phyloP scores from a whole-genome alignment of 2,797 vertebrate species.

The Catamblyrhynchus diadema region DNA sequence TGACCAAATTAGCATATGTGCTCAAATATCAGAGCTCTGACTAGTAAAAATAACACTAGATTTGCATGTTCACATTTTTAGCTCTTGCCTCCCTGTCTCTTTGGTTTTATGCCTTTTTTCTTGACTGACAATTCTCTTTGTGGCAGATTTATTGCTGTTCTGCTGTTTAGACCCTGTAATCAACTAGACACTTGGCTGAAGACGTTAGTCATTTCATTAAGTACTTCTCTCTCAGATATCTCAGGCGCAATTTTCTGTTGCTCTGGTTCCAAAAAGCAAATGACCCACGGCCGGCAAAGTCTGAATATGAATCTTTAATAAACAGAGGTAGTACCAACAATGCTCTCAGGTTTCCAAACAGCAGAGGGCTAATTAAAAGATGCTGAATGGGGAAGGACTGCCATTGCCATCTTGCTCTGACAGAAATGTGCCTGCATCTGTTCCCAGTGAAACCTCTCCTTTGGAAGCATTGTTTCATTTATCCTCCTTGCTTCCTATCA shows the following conservation, averaged over 20 bases:
- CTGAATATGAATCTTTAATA: conserved; percentile 65
- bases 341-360: conserved; percentile 24
- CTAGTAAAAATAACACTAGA: conserved; percentile 60
- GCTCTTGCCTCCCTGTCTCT: conserved; percentile 32
- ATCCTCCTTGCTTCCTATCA: not conserved
- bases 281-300: conserved; percentile 27
- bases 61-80: conserved; percentile 65
- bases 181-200: conserved; percentile 49
- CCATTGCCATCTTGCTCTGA: not conserved
- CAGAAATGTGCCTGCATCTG: not conserved
- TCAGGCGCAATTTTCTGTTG: conserved; percentile 40
- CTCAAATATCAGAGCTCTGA: conserved; percentile 36
- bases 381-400: conserved; percentile 6
- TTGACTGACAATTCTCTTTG: conserved; percentile 38
- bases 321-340: conserved; percentile 43
- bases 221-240: conserved; percentile 17
- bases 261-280: conserved; percentile 54
- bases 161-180: conserved; percentile 47
- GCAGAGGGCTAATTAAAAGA: conserved; percentile 40
- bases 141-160: conserved; percentile 47
- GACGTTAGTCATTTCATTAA: conserved; percentile 49
- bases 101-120: conserved; percentile 48
- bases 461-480: not conserved
- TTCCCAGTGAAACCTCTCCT: not conserved
- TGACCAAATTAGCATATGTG: conserved; percentile 49